Conservation (phyloP, 2,888 invertebrate genomes). For the Plebejus melissa region DNA sequence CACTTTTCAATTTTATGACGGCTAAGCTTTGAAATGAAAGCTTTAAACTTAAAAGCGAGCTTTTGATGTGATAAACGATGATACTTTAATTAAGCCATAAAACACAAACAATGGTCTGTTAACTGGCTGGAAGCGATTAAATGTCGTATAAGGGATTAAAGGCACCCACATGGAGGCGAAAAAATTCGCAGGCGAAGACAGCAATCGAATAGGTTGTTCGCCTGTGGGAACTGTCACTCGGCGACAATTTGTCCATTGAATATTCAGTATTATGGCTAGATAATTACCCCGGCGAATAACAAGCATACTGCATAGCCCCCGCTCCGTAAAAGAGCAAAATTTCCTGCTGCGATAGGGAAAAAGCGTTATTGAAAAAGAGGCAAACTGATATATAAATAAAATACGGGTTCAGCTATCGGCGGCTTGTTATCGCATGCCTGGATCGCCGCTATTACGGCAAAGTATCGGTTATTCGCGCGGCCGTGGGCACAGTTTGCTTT, state of each 20-base stretch:
- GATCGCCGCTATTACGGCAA: constrained; percentile 72
- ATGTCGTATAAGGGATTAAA: constrained; percentile 7
- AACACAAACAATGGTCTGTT: neutral
- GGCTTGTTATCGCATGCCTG: constrained; percentile 79
- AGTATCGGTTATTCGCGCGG: constrained; percentile 71
- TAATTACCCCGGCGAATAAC: constrained; percentile 73
- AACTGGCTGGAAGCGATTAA: neutral
- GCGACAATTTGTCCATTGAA: constrained; percentile 63
- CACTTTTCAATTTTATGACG: constrained; percentile 27
- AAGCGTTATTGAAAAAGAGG: constrained; percentile 77
- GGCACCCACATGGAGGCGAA: neutral
- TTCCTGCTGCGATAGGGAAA: constrained; percentile 68
- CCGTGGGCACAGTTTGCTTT: constrained; percentile 75
- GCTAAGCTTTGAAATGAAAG: neutral
- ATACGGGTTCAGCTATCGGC: constrained; percentile 79
- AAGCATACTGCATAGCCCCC: constrained; percentile 54
- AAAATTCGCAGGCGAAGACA: constrained; percentile 12
- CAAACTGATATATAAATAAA: constrained; percentile 77
- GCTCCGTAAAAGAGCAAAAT: constrained; percentile 74
- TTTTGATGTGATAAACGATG: neutral
- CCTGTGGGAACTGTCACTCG: constrained; percentile 50
- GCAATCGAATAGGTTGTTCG: neutral
- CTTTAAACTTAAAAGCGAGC: neutral
- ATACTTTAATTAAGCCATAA: constrained; percentile 9
- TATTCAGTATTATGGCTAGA: constrained; percentile 63